Evolutionary conservation across 2,888 invertebrate species (phyloP).

Genomic region (Laspeyria flexula): DNA sequence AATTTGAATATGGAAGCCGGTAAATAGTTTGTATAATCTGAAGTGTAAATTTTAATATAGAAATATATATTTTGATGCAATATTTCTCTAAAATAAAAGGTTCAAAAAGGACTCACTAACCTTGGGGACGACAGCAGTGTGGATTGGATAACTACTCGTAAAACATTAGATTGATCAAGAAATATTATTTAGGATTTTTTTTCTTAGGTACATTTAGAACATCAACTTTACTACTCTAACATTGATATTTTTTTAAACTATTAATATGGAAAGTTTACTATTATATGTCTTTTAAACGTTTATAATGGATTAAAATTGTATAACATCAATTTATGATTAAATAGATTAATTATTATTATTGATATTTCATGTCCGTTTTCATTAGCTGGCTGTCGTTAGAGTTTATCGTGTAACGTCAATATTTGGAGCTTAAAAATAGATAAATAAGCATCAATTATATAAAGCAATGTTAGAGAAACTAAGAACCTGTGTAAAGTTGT

Average conservation of each 20-base stretch:
- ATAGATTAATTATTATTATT: slow-evolving; percentile 8
- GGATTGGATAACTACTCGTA: slow-evolving; percentile 5
- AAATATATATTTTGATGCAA: slow-evolving; percentile 33
- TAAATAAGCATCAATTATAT: slow-evolving; percentile 36
- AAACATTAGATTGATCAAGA: slow-evolving; percentile 10
- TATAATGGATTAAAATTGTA: background rate
- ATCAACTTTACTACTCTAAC: no score
- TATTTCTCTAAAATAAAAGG: slow-evolving; percentile 27
- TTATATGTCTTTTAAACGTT: slow-evolving; percentile 16
- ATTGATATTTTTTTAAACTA: no score
- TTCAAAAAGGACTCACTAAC: slow-evolving; percentile 59
- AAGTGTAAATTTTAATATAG: slow-evolving; percentile 28
- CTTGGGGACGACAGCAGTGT: slow-evolving; percentile 51
- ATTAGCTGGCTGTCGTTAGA: slow-evolving; percentile 19
- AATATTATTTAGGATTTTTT: background rate
- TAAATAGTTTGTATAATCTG: slow-evolving; percentile 29
- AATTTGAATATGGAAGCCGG: slow-evolving; percentile 16
- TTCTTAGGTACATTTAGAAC: background rate
- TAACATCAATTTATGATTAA: slow-evolving; percentile 5
- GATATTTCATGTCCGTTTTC: slow-evolving; percentile 9
- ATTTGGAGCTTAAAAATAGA: slow-evolving; percentile 21
- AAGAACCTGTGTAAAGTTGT: slow-evolving; percentile 21
- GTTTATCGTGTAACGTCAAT: slow-evolving; percentile 15
- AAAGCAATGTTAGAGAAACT: slow-evolving; percentile 35
- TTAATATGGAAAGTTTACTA: background rate